These are phyloP conservation scores for Limosa lapponica DNA, from an alignment of 2,797 vertebrate species.

Conservation along the genomic window DNA sequence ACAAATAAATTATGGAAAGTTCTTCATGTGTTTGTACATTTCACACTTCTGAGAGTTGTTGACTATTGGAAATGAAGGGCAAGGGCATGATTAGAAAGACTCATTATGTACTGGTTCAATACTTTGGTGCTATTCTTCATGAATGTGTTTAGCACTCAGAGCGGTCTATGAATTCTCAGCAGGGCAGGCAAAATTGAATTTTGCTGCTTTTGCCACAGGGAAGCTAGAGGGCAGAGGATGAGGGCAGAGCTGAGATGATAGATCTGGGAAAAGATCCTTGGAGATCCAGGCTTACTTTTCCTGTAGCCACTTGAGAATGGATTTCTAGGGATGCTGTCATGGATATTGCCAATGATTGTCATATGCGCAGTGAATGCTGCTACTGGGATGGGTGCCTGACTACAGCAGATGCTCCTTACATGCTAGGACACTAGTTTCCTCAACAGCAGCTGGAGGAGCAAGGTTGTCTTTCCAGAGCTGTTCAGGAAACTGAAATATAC, in stretches of 20 bases:
- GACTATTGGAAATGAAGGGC: slow-evolving; percentile 34
- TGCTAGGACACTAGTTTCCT: background rate
- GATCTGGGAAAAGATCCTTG: background rate
- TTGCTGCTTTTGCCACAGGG: background rate
- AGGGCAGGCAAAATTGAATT: background rate
- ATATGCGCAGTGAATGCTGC: background rate
- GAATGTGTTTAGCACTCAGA: background rate
- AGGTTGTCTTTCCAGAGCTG: background rate
- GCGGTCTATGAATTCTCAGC: background rate
- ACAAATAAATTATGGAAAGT: slow-evolving; percentile 42
- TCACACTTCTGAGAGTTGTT: slow-evolving; percentile 22
- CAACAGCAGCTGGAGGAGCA: background rate
- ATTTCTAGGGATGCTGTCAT: background rate
- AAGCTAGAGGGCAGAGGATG: background rate
- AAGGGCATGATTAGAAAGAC: slow-evolving; percentile 24
- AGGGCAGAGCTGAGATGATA: background rate
- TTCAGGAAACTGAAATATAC: background rate
- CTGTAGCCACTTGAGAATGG: background rate
- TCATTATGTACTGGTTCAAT: slow-evolving; percentile 19
- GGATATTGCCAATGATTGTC: background rate
- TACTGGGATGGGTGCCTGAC: background rate
- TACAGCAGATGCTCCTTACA: background rate
- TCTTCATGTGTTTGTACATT: slow-evolving; percentile 4
- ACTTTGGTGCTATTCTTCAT: background rate
- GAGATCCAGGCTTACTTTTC: background rate